phyloP scores from a whole-genome alignment of 2,888 invertebrate species.

The Drosophila niveifrons region DNA sequence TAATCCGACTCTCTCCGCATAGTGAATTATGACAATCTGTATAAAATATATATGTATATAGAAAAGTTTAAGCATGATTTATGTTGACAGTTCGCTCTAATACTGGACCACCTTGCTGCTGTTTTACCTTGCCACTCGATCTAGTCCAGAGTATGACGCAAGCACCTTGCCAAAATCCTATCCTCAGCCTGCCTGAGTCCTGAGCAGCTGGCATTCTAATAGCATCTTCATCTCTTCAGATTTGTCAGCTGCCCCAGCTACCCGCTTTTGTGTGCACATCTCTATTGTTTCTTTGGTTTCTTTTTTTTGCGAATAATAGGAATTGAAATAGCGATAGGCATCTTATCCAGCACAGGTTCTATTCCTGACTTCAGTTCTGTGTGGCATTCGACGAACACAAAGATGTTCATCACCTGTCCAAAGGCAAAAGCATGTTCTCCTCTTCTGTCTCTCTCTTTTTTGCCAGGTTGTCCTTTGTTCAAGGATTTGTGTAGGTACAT shows the following conservation, averaged over 20 bases:
- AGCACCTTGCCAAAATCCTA: slow-evolving; percentile 74
- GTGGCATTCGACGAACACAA: slow-evolving; percentile 55
- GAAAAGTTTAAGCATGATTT: slow-evolving; percentile 64
- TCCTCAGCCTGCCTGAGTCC: slow-evolving; percentile 16
- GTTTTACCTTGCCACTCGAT: not conserved
- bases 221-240: slow-evolving; percentile 50
- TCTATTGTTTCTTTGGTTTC: slow-evolving; percentile 25
- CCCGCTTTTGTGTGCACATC: slow-evolving; percentile 59
- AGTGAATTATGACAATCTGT: slow-evolving; percentile 69
- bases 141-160: slow-evolving; percentile 56
- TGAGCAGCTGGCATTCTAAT: slow-evolving; percentile 29
- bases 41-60: slow-evolving; percentile 27
- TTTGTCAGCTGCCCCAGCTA: slow-evolving; percentile 64
- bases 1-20: slow-evolving; percentile 16
- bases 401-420: slow-evolving; percentile 75
- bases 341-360: slow-evolving; percentile 61
- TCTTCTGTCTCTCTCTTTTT: slow-evolving; percentile 28
- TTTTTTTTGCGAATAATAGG: slow-evolving; percentile 70
- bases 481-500: slow-evolving; percentile 43
- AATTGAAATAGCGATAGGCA: slow-evolving; percentile 66
- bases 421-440: slow-evolving; percentile 48
- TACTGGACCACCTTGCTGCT: slow-evolving; percentile 18
- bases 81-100: slow-evolving; percentile 47
- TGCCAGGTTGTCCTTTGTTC: slow-evolving; percentile 53
- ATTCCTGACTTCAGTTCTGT: slow-evolving; percentile 64